These are phyloP conservation scores for Acrobasis suavella DNA, from an alignment of 2,888 invertebrate genomes.

Conservation along the genomic window DNA sequence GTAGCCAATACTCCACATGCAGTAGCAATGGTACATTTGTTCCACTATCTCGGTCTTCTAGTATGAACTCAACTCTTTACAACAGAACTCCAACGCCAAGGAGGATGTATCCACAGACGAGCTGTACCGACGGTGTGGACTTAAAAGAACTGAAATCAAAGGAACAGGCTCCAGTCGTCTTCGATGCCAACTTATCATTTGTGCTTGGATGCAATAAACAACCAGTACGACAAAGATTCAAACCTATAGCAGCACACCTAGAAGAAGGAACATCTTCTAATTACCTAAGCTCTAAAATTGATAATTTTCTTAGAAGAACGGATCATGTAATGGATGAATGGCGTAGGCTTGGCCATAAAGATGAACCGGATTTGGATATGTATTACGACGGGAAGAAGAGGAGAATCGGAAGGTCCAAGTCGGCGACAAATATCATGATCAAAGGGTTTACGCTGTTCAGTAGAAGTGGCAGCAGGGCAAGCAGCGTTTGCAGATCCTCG, in stretches of 20 bases:
- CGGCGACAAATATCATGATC: conserved; percentile 91
- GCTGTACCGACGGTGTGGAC: conserved; percentile 70
- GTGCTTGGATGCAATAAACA: conserved; percentile 88
- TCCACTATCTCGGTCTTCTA: conserved; percentile 70
- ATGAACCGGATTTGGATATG: conserved; percentile 67
- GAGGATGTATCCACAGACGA: conserved; percentile 86
- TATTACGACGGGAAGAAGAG: conserved; percentile 61
- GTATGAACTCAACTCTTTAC: conserved; percentile 64
- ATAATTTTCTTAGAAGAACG: conserved; percentile 90
- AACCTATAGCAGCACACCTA: conserved; percentile 88
- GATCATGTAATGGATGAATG: conserved; percentile 96
- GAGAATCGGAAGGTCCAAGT: conserved; percentile 85
- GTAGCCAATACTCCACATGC: conserved; percentile 75
- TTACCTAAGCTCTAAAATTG: conserved; percentile 88
- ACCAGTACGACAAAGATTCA: conserved; percentile 85
- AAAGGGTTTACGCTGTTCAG: conserved; percentile 89
- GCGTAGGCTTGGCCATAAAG: conserved; percentile 86
- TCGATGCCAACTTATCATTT: conserved; percentile 91
- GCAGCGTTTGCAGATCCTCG: conserved; percentile 76
- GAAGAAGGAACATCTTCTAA: conserved; percentile 90
- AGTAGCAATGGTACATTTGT: conserved; percentile 72
- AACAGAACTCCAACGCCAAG: conserved; percentile 83
- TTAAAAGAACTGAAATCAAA: conserved; percentile 83
- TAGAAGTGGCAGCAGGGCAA: conserved; percentile 79
- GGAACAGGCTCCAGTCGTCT: conserved; percentile 90